Base-by-base conservation (phyloP, 2,888 invertebrate species). In the Liposcelis brunnea region DNA sequence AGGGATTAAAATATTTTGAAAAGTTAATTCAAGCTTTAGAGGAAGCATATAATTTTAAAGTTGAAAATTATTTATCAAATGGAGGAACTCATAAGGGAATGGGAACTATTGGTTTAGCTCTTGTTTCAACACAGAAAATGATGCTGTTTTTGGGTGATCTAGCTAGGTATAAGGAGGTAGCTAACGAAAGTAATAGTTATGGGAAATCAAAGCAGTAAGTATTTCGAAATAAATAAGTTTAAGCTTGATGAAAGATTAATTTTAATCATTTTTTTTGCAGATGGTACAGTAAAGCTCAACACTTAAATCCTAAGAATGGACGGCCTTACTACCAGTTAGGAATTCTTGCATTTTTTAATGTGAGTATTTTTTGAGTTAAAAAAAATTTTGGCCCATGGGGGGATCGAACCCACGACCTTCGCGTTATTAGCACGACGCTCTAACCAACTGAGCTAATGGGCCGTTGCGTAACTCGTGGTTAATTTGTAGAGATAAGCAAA, bases 251-350 rank as follows among this genome's bases (percentile, higher is more conserved):
- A n/a, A n/a, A 42, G 40, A 44, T 48, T 49, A 43, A 49, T n/a
- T 31, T 37, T 31, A 18, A 50, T 49, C 43, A 48, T 52, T 49
- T 48, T 50, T 50, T 58, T 62, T 56, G 47, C 61, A 76, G 81
- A 56, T 93, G 84, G 79, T 97, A 97, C 61, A 75, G 86, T 49
- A 89, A 87, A 66, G 91, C 95, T 10, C 86, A 90, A 59, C 83
- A 84, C 63, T 76, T 94, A 35, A 86, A 91, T 65, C 91, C 95
- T 7, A 86, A 89, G 63, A 93, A 93, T 67, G 94, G 94, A 43
- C 74, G 86, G 52, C 90, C 94, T 1, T 95, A 94, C 61, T 89
- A 94, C 63, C 94, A 95, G 61, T 66, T 97, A 54, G 95, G 93
- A 18, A 74, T 95, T 54, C 67, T 95, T 57, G 86, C 94, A 2